Evolutionary conservation across 1,140 invertebrate genomes (phyloP).

Genomic region (Bombus sylvicola): DNA sequence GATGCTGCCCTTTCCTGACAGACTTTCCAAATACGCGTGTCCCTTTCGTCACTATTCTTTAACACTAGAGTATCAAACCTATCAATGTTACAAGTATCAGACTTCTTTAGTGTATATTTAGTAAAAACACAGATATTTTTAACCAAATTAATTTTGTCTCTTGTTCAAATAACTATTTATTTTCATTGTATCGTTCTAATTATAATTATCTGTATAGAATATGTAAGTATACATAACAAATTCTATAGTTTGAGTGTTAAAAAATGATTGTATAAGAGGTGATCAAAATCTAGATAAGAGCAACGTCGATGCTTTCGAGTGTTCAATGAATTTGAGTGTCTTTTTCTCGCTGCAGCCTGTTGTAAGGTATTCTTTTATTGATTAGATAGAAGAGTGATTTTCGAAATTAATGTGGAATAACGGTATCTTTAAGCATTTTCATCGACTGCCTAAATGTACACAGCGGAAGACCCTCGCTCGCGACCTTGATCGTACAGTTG

Average conservation of each 20-base stretch:
- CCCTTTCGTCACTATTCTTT: neutral
- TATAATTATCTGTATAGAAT: neutral
- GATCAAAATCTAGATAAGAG: neutral
- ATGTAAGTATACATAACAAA: neutral
- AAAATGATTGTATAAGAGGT: too few relatives aligned
- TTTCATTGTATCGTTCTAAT: neutral
- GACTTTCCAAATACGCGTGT: neutral
- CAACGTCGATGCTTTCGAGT: neutral
- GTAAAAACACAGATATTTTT: neutral
- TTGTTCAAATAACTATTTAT: too few relatives aligned
- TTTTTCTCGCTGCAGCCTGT: too few relatives aligned
- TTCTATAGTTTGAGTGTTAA: neutral
- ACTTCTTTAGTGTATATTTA: neutral
- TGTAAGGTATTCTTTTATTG: neutral
- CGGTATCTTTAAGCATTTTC: neutral
- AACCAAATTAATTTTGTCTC: neutral
- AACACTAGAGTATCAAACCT: neutral
- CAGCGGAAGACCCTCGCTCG: conserved; percentile 51
- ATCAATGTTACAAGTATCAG: neutral
- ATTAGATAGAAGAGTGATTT: neutral
- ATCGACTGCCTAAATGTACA: conserved; percentile 34
- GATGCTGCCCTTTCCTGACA: conserved; percentile 36
- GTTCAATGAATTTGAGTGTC: neutral
- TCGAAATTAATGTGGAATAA: neutral
- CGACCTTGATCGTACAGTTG: conserved; percentile 65